These are phyloP conservation scores for Myripristis murdjan DNA, from an alignment of 2,797 vertebrate genomes.

Conservation along the genomic window DNA sequence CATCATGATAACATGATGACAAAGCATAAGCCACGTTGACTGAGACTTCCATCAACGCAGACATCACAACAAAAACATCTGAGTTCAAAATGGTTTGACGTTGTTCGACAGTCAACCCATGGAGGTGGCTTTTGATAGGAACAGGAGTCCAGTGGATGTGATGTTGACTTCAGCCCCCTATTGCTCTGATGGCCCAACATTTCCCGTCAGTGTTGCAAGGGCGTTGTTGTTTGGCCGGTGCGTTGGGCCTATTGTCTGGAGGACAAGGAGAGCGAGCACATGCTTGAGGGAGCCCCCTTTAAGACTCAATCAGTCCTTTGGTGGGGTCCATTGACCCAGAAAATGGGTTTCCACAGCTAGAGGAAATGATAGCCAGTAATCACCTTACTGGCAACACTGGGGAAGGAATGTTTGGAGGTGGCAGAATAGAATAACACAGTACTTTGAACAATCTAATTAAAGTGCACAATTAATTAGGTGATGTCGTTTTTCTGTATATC, in stretches of 20 bases:
- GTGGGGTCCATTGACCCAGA: constrained; percentile 91
- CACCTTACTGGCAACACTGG: constrained; percentile 76
- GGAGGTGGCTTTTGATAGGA: too few species aligned
- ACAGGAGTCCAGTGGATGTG: neutral
- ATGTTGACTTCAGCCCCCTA: constrained; percentile 11
- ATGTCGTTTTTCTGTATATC: too few species aligned
- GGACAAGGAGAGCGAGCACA: constrained; percentile 70
- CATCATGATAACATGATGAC: neutral
- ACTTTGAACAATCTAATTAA: too few species aligned
- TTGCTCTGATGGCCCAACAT: constrained; percentile 33
- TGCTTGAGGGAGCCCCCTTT: constrained; percentile 82
- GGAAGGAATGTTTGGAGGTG: constrained; percentile 79
- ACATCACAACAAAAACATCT: neutral
- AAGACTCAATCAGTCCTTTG: constrained; percentile 91
- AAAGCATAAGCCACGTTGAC: neutral
- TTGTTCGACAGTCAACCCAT: neutral
- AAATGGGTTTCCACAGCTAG: constrained; percentile 90
- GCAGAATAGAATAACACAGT: constrained; percentile 14
- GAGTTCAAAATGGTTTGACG: neutral
- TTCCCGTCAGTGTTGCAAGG: constrained; percentile 38
- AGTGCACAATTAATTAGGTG: neutral
- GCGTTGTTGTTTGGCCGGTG: constrained; percentile 44
- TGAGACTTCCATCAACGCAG: neutral
- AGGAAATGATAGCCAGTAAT: constrained; percentile 94
- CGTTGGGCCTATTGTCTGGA: constrained; percentile 55